phyloP scores from a whole-genome alignment of 2,888 invertebrate genomes.

The Aquatica leii region DNA sequence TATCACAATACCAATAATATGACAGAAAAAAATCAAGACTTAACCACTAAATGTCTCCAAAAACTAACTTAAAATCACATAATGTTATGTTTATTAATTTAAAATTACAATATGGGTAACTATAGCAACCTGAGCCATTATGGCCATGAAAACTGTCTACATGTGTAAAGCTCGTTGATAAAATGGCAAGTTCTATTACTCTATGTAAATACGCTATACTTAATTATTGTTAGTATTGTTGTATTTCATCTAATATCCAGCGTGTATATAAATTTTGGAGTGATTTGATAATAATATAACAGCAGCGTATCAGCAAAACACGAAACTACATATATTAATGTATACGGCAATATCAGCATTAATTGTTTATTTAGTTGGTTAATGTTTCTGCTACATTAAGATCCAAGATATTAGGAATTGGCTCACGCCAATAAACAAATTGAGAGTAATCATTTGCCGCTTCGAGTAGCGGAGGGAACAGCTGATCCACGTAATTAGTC shows the following conservation, averaged over 20 bases:
- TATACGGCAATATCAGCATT: neutral
- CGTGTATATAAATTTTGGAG: neutral
- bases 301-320: slow-evolving; percentile 1
- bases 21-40: neutral
- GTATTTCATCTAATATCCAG: slow-evolving; percentile 1
- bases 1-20: slow-evolving; percentile 28
- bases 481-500: slow-evolving; percentile 93
- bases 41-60: neutral
- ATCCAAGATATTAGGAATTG: slow-evolving; percentile 67
- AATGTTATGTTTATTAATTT: neutral
- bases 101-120: slow-evolving; percentile 1
- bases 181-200: too few species aligned
- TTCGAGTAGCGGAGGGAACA: slow-evolving; percentile 86
- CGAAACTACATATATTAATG: neutral
- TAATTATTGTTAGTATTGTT: neutral
- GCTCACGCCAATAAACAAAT: slow-evolving; percentile 94
- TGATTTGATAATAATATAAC: too few species aligned
- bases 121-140: slow-evolving; percentile 10
- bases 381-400: slow-evolving; percentile 14
- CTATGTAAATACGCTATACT: neutral
- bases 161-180: neutral
- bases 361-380: neutral
- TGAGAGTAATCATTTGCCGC: slow-evolving; percentile 79
- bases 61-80: slow-evolving; percentile 3
- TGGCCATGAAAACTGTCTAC: neutral